Conservation (phyloP, 2,113 vertebrate species). For the Montifringilla adamsi region DNA sequence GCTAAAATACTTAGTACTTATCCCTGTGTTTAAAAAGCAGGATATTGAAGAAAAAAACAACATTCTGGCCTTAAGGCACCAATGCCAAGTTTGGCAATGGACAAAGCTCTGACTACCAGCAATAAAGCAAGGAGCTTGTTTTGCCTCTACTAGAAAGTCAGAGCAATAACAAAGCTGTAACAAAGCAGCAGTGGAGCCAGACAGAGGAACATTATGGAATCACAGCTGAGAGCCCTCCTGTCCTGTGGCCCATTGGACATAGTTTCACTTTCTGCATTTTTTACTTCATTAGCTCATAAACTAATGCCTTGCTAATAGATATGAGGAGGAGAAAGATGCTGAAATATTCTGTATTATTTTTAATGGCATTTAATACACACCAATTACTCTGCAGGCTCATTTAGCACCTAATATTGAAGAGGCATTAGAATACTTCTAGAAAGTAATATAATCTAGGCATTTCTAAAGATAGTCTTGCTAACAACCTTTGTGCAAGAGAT, state of each 20-base stretch:
- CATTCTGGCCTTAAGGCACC: background rate
- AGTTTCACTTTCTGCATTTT: background rate
- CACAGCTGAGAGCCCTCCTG: background rate
- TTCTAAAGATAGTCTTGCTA: background rate
- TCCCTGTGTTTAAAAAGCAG: background rate
- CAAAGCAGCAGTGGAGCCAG: background rate
- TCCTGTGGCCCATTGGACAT: background rate
- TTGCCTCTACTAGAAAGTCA: background rate
- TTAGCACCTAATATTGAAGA: slow-evolving; percentile 6
- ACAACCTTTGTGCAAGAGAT: background rate
- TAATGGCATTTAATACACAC: background rate
- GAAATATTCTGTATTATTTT: slow-evolving; percentile 11
- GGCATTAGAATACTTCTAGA: background rate
- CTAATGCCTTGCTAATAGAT: slow-evolving; percentile 14
- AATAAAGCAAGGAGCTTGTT: background rate
- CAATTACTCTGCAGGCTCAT: slow-evolving; percentile 3
- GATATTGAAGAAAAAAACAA: background rate
- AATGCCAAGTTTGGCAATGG: background rate
- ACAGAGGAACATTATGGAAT: background rate
- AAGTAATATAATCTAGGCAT: background rate
- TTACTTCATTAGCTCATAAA: slow-evolving; percentile 2
- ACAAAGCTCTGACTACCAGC: background rate
- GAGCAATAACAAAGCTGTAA: background rate
- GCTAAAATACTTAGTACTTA: background rate
- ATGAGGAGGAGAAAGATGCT: background rate